Conservation (phyloP, 2,888 invertebrate genomes). For the Dynastes grantii region DNA sequence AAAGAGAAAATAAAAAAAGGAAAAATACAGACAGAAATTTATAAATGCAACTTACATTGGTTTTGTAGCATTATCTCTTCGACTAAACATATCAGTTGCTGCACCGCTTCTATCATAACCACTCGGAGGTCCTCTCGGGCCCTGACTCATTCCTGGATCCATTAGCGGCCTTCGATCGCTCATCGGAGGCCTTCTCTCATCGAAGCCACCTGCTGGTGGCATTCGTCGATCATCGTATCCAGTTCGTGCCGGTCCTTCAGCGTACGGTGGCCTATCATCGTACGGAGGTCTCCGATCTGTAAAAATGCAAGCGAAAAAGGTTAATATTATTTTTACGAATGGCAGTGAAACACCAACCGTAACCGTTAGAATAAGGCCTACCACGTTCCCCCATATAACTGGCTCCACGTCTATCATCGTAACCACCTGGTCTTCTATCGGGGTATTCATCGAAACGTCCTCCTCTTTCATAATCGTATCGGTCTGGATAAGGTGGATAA, state of each 20-base stretch:
- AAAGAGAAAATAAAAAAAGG: too few relatives aligned
- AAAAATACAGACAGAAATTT: too few relatives aligned
- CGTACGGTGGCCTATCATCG: conserved; percentile 56
- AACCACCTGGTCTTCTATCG: conserved; percentile 53
- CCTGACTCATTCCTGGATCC: conserved; percentile 58
- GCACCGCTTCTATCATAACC: conserved; percentile 57
- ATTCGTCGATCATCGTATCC: conserved; percentile 62
- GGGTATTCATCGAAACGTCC: conserved; percentile 58
- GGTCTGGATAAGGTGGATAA: conserved; percentile 42
- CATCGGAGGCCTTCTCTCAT: conserved; percentile 61
- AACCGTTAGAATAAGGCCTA: conserved; percentile 59
- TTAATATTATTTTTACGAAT: too few relatives aligned
- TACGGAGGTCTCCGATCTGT: conserved; percentile 55
- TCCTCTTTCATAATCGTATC: conserved; percentile 53
- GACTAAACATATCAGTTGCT: conserved; percentile 65
- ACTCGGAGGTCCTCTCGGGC: conserved; percentile 52
- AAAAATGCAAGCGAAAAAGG: conserved; percentile 1
- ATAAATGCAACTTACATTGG: conserved; percentile 58
- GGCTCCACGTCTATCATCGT: conserved; percentile 41
- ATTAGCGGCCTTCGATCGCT: conserved; percentile 62
- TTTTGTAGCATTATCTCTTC: conserved; percentile 64
- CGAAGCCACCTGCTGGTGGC: conserved; percentile 58
- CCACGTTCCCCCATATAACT: conserved; percentile 56
- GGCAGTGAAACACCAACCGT: conserved; percentile 49
- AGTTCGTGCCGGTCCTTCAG: conserved; percentile 55